phyloP scores from a whole-genome alignment of 2,113 vertebrate genomes.

The Pipra filicauda region DNA sequence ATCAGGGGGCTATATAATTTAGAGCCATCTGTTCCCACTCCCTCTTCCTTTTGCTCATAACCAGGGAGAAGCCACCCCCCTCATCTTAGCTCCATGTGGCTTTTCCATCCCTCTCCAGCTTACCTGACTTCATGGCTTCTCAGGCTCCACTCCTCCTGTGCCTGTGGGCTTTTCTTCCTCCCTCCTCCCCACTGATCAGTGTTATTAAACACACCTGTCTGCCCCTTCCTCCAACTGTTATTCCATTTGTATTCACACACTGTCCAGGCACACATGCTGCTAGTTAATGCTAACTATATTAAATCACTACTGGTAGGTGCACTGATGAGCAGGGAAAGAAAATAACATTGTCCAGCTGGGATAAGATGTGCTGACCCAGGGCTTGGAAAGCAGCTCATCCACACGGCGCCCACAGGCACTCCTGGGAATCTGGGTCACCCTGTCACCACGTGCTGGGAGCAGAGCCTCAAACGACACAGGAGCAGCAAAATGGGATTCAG shows the following conservation, averaged over 20 bases:
- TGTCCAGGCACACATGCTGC: neutral
- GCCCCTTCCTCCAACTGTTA: neutral
- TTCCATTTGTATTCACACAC: neutral
- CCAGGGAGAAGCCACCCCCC: neutral
- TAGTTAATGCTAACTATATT: neutral
- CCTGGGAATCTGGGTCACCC: constrained; percentile 37
- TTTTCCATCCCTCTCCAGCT: neutral
- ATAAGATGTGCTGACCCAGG: neutral
- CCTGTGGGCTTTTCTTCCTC: neutral
- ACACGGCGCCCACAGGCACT: neutral
- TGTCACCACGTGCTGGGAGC: neutral
- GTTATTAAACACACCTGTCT: constrained; percentile 42
- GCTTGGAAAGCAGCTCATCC: neutral
- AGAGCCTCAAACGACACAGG: neutral
- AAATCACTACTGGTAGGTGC: neutral
- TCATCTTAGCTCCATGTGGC: neutral
- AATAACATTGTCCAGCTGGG: neutral
- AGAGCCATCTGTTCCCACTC: constrained; percentile 30
- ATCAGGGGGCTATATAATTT: neutral
- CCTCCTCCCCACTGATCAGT: neutral
- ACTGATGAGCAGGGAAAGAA: neutral
- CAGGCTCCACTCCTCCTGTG: neutral
- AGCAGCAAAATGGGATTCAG: neutral
- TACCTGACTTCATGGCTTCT: neutral
- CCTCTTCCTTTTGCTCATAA: neutral